Percentiles rank a stretch among this genome's conserved stretches.
phyloP scores from a whole-genome alignment of 2,888 invertebrate species.

The Cheiracanthium punctorium region DNA sequence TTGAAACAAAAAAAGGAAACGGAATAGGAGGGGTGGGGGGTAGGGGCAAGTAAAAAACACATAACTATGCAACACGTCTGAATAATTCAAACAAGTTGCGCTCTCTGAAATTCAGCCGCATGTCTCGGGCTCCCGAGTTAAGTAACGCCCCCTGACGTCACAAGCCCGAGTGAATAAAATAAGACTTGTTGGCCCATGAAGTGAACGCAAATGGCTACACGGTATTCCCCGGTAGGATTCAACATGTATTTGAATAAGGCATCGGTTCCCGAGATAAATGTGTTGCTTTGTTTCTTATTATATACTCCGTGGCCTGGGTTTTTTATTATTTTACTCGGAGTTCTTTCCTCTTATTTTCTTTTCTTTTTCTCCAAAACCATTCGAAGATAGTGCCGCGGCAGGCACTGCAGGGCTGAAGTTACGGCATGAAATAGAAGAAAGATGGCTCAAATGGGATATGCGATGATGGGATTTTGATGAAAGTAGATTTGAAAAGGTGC shows the following conservation, averaged over 20 bases:
- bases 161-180: conserved; percentile 16
- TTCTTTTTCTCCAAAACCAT: too few relatives aligned
- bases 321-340: too few relatives aligned
- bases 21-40: too few relatives aligned
- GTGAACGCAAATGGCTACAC: conserved; percentile 26
- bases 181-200: conserved; percentile 48
- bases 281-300: conserved; percentile 29
- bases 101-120: not conserved
- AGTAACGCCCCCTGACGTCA: not conserved
- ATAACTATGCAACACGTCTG: too few relatives aligned
- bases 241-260: conserved; percentile 40
- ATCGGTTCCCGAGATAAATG: conserved; percentile 27
- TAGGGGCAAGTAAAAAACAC: too few relatives aligned
- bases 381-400: not conserved
- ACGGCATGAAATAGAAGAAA: not conserved
- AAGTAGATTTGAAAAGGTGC: not conserved
- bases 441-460: not conserved
- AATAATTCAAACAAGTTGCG: not conserved
- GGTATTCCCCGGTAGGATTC: conserved; percentile 23
- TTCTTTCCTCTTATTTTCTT: not conserved
- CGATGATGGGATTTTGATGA: conserved; percentile 2
- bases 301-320: conserved; percentile 5
- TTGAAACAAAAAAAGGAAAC: not conserved
- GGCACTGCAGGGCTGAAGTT: not conserved
- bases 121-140: not conserved